Evolutionary conservation across 30 jellyfish, hydroid and myxozoan species (phyloP), one percentile per base, ranked within the genome.

Genomic region (Aurelia aurita complex sp. Pacific): DNA sequence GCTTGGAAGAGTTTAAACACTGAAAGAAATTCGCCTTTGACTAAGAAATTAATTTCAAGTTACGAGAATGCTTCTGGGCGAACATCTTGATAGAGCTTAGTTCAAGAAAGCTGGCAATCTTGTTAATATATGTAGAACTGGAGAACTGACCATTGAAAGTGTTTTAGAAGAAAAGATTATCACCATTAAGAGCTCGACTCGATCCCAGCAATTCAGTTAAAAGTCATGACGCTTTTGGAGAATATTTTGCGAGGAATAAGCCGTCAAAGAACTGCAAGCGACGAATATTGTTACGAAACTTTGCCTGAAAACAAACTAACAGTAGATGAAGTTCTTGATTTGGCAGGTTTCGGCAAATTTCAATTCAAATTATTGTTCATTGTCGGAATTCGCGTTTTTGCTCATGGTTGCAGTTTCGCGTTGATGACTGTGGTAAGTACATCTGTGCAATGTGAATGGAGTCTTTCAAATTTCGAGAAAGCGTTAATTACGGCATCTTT

Each of bases 381-480:
- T 19, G 93, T 84, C 9, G 93, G 93, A 29, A 54, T 84, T 14
- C 87, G 93, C 7, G 93, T 84, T 9, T 84, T 84, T 42, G 93
- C 93, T 11, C 93, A 84, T 64, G 93, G 93, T 55, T 71, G 87
- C 36, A 84, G 93, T 57, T 84, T 84, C 53, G 93, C 93, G 53
- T 55, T 84, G 60, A 84, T 84, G 93, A 74, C 93, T 3, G 93
- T 84, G 38, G 83, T 84, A 7, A 84, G 93, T 74, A 84, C 93
- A 2, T 53, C 77, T 11, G 74, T 84, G 36, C 93, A 84, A 51
- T 84, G 93, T 67, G 75, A 84, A 75, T 84, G 93, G 93, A 70
- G 82, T 13, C 53, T 84, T 43, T 71, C 87, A 23, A 84, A 84
- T 52, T 84, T 84, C 67, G 93, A 84, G 35, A 84, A 84, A 53